Conservation (phyloP, 2,888 invertebrate genomes). For the Synergus umbraculus region DNA sequence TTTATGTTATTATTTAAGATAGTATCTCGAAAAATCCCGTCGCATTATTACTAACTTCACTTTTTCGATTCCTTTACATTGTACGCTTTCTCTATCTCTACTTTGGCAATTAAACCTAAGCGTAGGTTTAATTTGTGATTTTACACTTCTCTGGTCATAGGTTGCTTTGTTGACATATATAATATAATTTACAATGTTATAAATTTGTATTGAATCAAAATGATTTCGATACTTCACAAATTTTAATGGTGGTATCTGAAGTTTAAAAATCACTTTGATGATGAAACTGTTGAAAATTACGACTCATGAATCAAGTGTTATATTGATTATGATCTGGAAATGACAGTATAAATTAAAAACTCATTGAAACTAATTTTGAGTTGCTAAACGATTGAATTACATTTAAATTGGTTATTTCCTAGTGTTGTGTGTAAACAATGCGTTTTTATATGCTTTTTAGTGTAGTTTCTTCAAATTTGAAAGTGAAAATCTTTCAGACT, state of each 20-base stretch:
- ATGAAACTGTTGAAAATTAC: slow-evolving; percentile 13
- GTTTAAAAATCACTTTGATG: not conserved
- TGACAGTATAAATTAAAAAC: slow-evolving; percentile 13
- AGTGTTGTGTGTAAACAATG: slow-evolving; percentile 32
- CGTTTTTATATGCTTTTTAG: slow-evolving; percentile 25
- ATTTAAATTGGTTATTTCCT: slow-evolving; percentile 29
- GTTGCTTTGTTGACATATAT: slow-evolving; percentile 17
- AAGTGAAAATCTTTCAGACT: slow-evolving; percentile 8
- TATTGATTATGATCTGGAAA: slow-evolving; percentile 1
- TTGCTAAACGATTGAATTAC: slow-evolving; percentile 8
- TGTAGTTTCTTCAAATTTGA: slow-evolving; percentile 26
- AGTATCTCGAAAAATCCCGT: slow-evolving; percentile 7
- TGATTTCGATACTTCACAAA: slow-evolving; percentile 7
- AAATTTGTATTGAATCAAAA: slow-evolving; percentile 11
- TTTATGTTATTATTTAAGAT: slow-evolving; percentile 18
- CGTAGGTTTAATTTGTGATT: slow-evolving; percentile 37
- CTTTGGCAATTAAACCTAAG: slow-evolving; percentile 48
- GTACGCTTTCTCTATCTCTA: slow-evolving; percentile 34
- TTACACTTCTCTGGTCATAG: slow-evolving; percentile 31
- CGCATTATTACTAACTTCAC: slow-evolving; percentile 30
- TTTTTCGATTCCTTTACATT: slow-evolving; percentile 31
- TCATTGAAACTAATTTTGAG: slow-evolving; percentile 35
- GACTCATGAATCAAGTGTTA: slow-evolving; percentile 6
- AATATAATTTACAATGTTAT: slow-evolving; percentile 19
- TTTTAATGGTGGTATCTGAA: slow-evolving; percentile 2